These are phyloP conservation scores for Hipparchia sbordonii DNA, from an alignment of 2,888 invertebrate species.

Conservation along the genomic window DNA sequence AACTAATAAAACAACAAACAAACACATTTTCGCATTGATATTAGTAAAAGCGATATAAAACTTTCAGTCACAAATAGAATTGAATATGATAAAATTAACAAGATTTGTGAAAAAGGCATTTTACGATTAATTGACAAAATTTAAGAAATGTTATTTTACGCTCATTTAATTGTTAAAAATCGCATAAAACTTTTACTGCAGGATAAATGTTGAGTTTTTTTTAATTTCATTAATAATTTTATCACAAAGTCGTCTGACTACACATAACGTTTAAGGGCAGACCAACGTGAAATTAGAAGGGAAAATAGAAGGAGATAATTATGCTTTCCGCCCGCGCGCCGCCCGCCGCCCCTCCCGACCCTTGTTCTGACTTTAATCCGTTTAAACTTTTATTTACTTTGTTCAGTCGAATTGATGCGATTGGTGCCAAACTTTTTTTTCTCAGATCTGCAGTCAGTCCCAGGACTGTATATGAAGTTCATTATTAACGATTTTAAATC, in stretches of 20 bases:
- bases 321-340: conserved; percentile 50
- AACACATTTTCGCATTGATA: background rate
- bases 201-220: background rate
- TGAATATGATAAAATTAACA: too few relatives aligned
- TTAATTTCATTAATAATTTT: conserved; percentile 27
- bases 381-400: conserved; percentile 79
- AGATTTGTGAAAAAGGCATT: too few relatives aligned
- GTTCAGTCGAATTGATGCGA: conserved; percentile 61
- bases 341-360: conserved; percentile 47
- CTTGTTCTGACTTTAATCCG: conserved; percentile 77
- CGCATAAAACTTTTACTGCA: background rate
- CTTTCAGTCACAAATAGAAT: too few relatives aligned
- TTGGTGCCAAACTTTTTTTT: conserved; percentile 51
- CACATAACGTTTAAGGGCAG: conserved; percentile 49
- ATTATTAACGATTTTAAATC: too few relatives aligned
- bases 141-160: too few relatives aligned
- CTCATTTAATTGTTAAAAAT: too few relatives aligned
- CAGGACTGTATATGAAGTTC: too few relatives aligned
- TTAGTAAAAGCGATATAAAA: background rate
- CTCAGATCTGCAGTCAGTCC: too few relatives aligned
- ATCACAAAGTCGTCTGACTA: conserved; percentile 50
- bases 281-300: conserved; percentile 76
- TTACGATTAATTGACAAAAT: too few relatives aligned
- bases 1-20: background rate
- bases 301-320: conserved; percentile 81